phyloP scores from a whole-genome alignment of 1,140 invertebrate species.

The Tetraneura akinire region DNA sequence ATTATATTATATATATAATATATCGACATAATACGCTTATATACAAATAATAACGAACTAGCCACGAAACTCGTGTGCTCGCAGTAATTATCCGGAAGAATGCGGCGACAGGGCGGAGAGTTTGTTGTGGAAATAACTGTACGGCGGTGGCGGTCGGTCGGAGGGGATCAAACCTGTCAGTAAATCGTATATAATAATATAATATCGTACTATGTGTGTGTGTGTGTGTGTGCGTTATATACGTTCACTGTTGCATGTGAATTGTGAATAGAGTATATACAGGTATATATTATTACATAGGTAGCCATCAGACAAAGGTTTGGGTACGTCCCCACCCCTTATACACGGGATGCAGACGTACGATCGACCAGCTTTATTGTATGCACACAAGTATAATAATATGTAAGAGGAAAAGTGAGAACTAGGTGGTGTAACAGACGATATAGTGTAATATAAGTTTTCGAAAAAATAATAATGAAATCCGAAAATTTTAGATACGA shows the following conservation, averaged over 20 bases:
- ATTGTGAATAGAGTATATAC: neutral
- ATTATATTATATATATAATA: neutral
- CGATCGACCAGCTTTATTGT: no score
- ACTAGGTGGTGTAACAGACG: no score
- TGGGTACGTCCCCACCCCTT: neutral
- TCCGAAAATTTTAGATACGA: neutral
- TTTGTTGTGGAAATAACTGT: slow-evolving; percentile 28
- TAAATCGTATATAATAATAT: slow-evolving; percentile 3
- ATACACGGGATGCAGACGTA: no score
- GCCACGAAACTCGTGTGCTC: slow-evolving; percentile 9
- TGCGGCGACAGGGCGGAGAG: slow-evolving; percentile 39
- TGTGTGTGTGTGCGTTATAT: neutral
- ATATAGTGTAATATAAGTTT: no score
- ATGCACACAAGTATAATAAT: no score
- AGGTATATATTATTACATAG: neutral
- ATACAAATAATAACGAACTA: neutral
- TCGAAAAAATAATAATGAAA: neutral
- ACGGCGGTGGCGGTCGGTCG: neutral
- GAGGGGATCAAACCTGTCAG: slow-evolving; percentile 37
- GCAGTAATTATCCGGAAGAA: slow-evolving; percentile 41
- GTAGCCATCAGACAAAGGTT: slow-evolving; percentile 21
- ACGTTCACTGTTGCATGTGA: neutral
- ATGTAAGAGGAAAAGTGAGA: no score
- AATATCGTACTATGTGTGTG: no score
- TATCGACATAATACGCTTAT: neutral